These are phyloP conservation scores for Gorsachius magnificus DNA, from an alignment of 2,797 vertebrate genomes.

Conservation along the genomic window DNA sequence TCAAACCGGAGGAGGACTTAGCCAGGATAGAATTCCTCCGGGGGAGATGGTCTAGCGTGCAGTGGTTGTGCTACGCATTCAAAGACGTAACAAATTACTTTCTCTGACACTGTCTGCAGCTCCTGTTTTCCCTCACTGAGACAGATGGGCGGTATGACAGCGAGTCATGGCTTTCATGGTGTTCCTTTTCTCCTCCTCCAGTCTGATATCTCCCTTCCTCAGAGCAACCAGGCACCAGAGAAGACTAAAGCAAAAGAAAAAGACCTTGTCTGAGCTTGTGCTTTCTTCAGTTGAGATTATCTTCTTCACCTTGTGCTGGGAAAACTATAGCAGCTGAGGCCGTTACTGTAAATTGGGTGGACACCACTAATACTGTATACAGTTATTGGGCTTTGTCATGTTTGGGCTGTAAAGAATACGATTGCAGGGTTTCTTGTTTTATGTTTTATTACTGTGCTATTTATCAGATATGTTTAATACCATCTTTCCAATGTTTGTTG, in stretches of 20 bases:
- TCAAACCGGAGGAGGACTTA: neutral
- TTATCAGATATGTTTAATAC: neutral
- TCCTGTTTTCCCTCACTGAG: neutral
- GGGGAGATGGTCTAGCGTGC: neutral
- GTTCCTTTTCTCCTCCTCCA: neutral
- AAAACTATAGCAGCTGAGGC: neutral
- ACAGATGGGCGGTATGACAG: rapidly evolving
- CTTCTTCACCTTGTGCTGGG: neutral
- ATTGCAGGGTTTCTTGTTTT: neutral
- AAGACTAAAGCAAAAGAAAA: neutral
- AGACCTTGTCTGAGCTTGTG: neutral
- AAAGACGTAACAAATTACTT: neutral
- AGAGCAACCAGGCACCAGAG: neutral
- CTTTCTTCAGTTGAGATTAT: neutral
- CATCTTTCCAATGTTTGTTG: neutral
- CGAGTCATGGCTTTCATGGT: neutral
- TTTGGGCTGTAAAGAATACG: neutral
- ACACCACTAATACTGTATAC: neutral
- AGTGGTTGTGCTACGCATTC: neutral
- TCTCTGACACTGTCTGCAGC: neutral
- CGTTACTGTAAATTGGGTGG: neutral
- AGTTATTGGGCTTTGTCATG: neutral
- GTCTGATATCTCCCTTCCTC: neutral
- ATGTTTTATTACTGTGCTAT: neutral
- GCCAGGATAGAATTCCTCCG: neutral